Evolutionary conservation across 2,888 invertebrate species (phyloP).

Genomic region (Pristionchus maxplancki): DNA sequence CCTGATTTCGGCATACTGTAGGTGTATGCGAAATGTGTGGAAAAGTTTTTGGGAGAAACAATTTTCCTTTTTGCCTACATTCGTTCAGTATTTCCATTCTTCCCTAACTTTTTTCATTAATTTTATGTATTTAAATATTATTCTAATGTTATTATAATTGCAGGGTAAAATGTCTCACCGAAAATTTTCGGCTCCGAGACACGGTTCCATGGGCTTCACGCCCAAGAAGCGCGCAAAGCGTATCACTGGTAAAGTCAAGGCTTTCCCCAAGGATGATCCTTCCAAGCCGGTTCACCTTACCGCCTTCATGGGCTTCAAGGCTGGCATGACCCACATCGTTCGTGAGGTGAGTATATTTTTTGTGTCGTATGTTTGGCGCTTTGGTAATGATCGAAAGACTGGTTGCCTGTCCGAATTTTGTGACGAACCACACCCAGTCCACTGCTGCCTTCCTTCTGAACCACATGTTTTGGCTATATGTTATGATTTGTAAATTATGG

Average conservation of each 20-base stretch:
- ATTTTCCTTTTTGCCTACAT: neutral
- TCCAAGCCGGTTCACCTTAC: conserved; percentile 94
- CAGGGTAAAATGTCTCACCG: conserved; percentile 88
- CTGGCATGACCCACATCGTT: conserved; percentile 99
- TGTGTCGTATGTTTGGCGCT: neutral
- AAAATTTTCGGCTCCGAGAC: conserved; percentile 99
- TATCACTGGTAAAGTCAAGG: conserved; percentile 99
- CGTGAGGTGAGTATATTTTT: conserved; percentile 85
- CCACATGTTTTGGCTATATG: conserved; percentile 86
- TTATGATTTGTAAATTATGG: conserved; percentile 84
- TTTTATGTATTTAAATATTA: neutral
- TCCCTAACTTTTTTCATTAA: neutral
- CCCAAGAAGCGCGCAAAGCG: conserved; percentile 97
- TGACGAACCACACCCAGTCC: conserved; percentile 51
- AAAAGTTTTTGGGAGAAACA: neutral
- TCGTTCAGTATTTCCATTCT: neutral
- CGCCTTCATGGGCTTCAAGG: conserved; percentile 97
- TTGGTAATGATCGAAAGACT: conserved; percentile 86
- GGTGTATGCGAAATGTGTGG: neutral
- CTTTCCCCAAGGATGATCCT: conserved; percentile 98
- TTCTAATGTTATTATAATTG: neutral
- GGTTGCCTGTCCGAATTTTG: conserved; percentile 81
- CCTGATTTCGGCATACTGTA: neutral
- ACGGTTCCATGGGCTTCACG: conserved; percentile 99
- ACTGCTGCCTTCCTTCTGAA: conserved; percentile 55